Conservation (phyloP, 2,113 vertebrate species). For the Solea senegalensis region DNA sequence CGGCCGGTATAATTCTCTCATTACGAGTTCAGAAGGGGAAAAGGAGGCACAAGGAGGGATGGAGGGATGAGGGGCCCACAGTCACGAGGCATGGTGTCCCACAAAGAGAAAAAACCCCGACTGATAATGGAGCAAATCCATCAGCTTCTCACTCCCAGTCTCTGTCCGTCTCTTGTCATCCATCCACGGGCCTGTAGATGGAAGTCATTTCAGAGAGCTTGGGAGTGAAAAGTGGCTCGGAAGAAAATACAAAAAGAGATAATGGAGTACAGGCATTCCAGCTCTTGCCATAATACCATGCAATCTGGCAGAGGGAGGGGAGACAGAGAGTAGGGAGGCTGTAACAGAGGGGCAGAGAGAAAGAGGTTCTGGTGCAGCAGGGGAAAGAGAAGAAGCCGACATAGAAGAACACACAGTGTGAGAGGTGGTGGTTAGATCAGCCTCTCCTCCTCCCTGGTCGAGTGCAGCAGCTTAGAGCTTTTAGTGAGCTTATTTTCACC, state of each 20-base stretch:
- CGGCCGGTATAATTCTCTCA: conserved; percentile 75
- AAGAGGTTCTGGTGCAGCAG: neutral
- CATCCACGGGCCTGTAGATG: conserved; percentile 38
- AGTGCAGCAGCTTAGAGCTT: conserved; percentile 33
- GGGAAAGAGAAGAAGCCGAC: neutral
- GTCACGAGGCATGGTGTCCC: conserved; percentile 24
- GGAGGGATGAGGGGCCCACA: conserved; percentile 43
- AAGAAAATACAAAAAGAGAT: conserved; percentile 37
- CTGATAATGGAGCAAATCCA: conserved; percentile 71
- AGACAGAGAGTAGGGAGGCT: neutral
- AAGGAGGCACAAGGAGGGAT: conserved; percentile 28
- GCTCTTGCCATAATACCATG: conserved; percentile 13
- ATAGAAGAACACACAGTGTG: neutral
- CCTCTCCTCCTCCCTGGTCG: conserved; percentile 21
- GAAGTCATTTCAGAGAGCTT: conserved; percentile 52
- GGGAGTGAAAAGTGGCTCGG: conserved; percentile 39
- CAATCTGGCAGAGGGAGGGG: conserved; percentile 39
- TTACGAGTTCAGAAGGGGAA: conserved; percentile 63
- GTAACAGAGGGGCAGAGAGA: conserved; percentile 5
- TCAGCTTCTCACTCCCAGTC: conserved; percentile 52
- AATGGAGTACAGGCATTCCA: conserved; percentile 43
- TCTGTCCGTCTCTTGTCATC: conserved; percentile 35
- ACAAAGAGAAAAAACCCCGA: conserved; percentile 63
- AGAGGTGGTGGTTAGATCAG: conserved; percentile 26
- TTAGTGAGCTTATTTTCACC: conserved; percentile 32